A percentile compares a stretch with the other conserved stretches of the same genome.
These are phyloP conservation scores for Caenorhabditis becei DNA, from an alignment of 2,888 invertebrate genomes.

Conservation along the genomic window DNA sequence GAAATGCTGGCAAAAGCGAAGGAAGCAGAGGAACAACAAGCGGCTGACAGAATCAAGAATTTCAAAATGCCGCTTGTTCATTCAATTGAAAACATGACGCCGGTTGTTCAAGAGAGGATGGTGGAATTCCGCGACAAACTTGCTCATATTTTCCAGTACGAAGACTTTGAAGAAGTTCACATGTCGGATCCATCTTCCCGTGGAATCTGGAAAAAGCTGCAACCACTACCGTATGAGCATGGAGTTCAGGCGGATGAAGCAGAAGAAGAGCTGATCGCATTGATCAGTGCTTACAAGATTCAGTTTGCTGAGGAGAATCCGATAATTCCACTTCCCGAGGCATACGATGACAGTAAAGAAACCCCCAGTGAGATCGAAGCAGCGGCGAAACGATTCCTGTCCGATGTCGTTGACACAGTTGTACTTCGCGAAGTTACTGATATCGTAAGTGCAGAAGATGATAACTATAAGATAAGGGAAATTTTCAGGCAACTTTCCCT, in stretches of 20 bases:
- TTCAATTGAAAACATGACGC: background rate
- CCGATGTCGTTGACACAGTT: slow-evolving; percentile 28
- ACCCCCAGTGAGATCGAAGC: background rate
- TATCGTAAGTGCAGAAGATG: slow-evolving; percentile 11
- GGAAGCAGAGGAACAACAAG: background rate
- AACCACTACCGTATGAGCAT: slow-evolving; percentile 19
- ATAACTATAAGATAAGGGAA: background rate
- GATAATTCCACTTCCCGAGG: slow-evolving; percentile 7
- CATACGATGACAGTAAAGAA: slow-evolving; percentile 1
- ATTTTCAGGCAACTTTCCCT: background rate
- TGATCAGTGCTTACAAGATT: slow-evolving; percentile 22
- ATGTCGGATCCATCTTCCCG: slow-evolving; percentile 36
- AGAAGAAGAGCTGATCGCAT: slow-evolving; percentile 16
- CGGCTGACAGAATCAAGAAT: background rate
- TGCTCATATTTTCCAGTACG: slow-evolving; percentile 25
- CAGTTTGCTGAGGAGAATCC: slow-evolving; percentile 30
- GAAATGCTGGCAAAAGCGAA: slow-evolving; percentile 25
- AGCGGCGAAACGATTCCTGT: slow-evolving; percentile 3
- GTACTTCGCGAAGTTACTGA: slow-evolving; percentile 22
- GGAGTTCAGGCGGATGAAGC: slow-evolving; percentile 13
- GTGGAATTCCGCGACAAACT: slow-evolving; percentile 16
- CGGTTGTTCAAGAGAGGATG: slow-evolving; percentile 12
- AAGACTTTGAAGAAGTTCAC: slow-evolving; percentile 26
- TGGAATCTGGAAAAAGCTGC: slow-evolving; percentile 11
- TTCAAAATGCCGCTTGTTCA: slow-evolving; percentile 28